Evolutionary conservation across 2,113 vertebrate species (phyloP).

Genomic region (Sphaerodactylus townsendi): DNA sequence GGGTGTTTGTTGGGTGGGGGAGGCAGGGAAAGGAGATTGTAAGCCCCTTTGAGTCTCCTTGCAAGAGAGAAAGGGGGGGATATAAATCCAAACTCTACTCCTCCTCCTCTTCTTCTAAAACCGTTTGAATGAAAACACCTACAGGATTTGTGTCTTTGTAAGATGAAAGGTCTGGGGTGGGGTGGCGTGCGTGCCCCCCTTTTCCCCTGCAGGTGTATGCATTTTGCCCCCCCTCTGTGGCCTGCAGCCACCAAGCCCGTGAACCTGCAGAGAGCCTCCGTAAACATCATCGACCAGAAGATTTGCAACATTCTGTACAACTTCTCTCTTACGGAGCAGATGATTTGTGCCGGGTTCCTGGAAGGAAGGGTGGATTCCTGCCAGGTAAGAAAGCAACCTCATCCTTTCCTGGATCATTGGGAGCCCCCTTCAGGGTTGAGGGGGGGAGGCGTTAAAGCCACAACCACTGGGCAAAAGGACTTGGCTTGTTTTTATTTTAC

Average conservation of each 20-base stretch:
- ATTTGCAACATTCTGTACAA: conserved; percentile 84
- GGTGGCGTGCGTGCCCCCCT: background rate
- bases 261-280: conserved; percentile 82
- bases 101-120: too few relatives aligned
- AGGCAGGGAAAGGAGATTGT: too few relatives aligned
- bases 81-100: too few relatives aligned
- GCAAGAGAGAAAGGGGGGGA: too few relatives aligned
- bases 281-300: conserved; percentile 84
- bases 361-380: conserved; percentile 91
- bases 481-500: too few relatives aligned
- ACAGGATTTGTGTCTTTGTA: background rate
- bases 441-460: background rate
- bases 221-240: background rate
- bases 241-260: conserved; percentile 68
- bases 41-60: too few relatives aligned
- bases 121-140: too few relatives aligned
- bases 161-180: background rate
- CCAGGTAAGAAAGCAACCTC: conserved; percentile 77
- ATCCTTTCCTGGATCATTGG: background rate
- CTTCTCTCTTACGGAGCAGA: conserved; percentile 81
- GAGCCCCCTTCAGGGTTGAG: background rate
- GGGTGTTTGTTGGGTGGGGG: too few relatives aligned
- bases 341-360: conserved; percentile 95
- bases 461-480: too few relatives aligned
- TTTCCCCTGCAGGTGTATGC: background rate